Evolutionary conservation across 2,797 vertebrate species (phyloP), one percentile per base, ranked within the genome.

Genomic region (Xerus rutilus): DNA sequence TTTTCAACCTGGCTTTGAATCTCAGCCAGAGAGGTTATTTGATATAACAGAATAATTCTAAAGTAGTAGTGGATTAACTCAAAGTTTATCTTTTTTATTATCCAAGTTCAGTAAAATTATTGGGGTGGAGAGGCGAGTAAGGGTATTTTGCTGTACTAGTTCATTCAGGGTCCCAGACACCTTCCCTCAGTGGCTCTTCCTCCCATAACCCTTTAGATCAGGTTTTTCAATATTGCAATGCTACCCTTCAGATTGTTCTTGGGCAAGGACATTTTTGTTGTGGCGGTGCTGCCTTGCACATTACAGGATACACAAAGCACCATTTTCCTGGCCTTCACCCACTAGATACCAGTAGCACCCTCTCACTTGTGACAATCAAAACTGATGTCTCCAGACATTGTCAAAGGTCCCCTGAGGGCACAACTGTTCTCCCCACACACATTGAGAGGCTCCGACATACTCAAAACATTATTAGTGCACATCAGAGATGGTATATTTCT

Each of bases 401-500:
- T 13, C 47, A 74, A 72, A 64, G 30, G 47, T n/a, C 4, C 52
- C 32, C 62, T 49, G 45, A 77, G 20, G 67, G 17, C 11, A 72
- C 57, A 69, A 52, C 1, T 49, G 28, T 67, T 57, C 43, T 14
- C 12, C 9, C 2, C 43, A 23, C 30, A 25, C 49, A 74, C 62
- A 45, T 20, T 89, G 43, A 93, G 70, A 95, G 57, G 21, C 43
- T 91, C 20, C 35, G 79, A 79, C 32, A 65, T 85, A 97, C 30
- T 43, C n/a, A 79, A 97, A 91, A 45, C 35, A 76, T 1, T 54
- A 85, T 78, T 32, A 91, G 78, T 84, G 82, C 49, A 35, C 81
- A 35, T 93, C 86, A 83, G 89, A 95, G 54, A 91, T 70, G 7
- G 93, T 86, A 43, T 64, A 15, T 43, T 84, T 74, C n/a, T 59